Base-by-base conservation (phyloP, 1,140 invertebrate species). In the Pteromalus puparum region DNA sequence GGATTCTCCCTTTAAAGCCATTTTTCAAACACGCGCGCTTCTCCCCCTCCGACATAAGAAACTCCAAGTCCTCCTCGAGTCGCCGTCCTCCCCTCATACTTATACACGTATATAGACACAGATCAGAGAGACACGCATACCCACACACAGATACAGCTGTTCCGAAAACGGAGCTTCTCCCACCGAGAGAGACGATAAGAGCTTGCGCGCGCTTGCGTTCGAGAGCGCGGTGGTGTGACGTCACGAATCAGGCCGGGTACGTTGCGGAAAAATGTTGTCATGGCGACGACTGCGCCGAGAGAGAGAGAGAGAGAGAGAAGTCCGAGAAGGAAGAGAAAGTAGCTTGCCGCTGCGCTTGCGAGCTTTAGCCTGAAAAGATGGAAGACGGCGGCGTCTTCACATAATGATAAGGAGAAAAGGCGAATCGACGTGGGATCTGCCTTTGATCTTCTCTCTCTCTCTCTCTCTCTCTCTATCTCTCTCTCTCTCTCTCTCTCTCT, bases 241-340 rank as follows among this genome's bases (percentile, higher is more conserved):
- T 91, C 89, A 90, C 87, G 84, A 91, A 90, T 88, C 87, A 90
- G 90, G 89, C 89, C 89, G 89, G 88, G 89, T 88, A 91, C 89
- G 87, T 91, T 90, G 90, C 90, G 90, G 90, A 90, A 91, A 91
- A 91, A 90, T 89, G 89, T 91, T 88, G 89, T 87, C 90, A 90
- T 91, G 89, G 87, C 88, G 87, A 90, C 90, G 87, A 88, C 87
- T 87, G 86, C 76, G 86, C 88, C 86, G 89, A 89, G 72, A 15
- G 53, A 15, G 53, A 15, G 53, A 2, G n/a, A 34, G 4, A 34
- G 30, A 34, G 30, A 30, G 30, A 70, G 13, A 72, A 72, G 18
- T 74, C 10, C 80, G 24, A 46, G 70, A 81, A 24, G 10, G 61
- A 5, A 48, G n/a, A 7, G 12, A 28, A 12, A n/a, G 67, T n/a